These are phyloP conservation scores for Tympanuchus pallidicinctus DNA, from an alignment of 2,113 vertebrate species.

Conservation along the genomic window DNA sequence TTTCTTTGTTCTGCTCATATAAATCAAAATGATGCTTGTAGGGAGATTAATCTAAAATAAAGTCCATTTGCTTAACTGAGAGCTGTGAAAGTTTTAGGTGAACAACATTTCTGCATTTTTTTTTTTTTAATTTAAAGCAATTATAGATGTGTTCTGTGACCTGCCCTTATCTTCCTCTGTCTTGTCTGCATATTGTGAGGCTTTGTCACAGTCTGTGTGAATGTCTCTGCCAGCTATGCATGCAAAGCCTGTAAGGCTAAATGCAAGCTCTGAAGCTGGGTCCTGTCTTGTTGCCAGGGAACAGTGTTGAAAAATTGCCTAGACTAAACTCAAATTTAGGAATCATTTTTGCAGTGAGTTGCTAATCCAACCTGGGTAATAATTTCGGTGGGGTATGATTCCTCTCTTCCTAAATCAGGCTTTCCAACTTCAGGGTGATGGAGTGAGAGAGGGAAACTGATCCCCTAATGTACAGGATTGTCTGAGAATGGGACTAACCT, in stretches of 20 bases:
- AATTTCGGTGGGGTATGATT: neutral
- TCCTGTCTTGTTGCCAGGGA: conserved; percentile 41
- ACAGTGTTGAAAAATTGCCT: neutral
- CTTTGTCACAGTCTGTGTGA: neutral
- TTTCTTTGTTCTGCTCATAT: conserved; percentile 1
- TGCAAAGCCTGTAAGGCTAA: conserved; percentile 25
- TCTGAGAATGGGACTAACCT: neutral
- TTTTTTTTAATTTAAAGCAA: neutral
- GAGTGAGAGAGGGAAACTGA: neutral
- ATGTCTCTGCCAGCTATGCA: neutral
- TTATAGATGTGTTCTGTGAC: conserved; percentile 21
- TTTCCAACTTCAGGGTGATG: neutral
- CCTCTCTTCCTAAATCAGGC: neutral
- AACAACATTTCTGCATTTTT: neutral
- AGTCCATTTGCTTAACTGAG: neutral
- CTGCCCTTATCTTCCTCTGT: neutral
- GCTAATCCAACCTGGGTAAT: neutral
- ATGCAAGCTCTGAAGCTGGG: neutral
- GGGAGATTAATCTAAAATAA: conserved; percentile 35
- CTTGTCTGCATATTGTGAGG: neutral
- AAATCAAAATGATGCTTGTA: conserved; percentile 26
- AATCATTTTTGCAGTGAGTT: neutral
- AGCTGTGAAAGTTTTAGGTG: conserved; percentile 20
- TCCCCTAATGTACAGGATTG: neutral
- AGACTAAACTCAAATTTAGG: neutral